phyloP scores from a whole-genome alignment of 2,113 vertebrate species.

The Epinephelus lanceolatus region DNA sequence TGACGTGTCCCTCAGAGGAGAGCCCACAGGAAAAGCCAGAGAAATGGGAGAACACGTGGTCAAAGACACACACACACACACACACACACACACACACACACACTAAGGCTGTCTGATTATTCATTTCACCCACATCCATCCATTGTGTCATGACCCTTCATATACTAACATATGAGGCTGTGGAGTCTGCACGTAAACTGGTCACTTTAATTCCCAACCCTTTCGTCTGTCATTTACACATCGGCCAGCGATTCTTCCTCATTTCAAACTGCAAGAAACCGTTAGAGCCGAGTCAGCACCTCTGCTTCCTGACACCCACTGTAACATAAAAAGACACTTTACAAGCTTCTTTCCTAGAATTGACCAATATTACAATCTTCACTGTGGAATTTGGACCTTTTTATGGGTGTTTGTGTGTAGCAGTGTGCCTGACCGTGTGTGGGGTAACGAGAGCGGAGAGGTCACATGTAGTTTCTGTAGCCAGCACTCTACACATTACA shows the following conservation, averaged over 20 bases:
- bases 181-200: not conserved
- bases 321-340: conserved; percentile 44
- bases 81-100: not conserved
- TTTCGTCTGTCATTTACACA: conserved; percentile 3
- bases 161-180: not conserved
- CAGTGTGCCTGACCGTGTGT: not conserved
- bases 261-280: conserved; percentile 11
- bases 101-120: not conserved
- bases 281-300: conserved; percentile 36
- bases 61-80: not conserved
- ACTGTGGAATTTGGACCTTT: conserved; percentile 33
- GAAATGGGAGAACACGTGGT: conserved; percentile 7
- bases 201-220: not conserved
- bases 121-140: not conserved
- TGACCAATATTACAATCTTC: conserved; percentile 13
- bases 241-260: not conserved
- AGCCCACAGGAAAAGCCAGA: conserved; percentile 11
- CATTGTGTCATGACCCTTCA: not conserved
- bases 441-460: not conserved
- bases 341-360: conserved; percentile 27
- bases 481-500: not conserved
- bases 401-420: not conserved
- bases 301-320: conserved; percentile 66
- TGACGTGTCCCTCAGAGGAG: conserved; percentile 29
- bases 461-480: not conserved